Evolutionary conservation across 2,113 vertebrate species (phyloP).

Genomic region (Pagrus major): DNA sequence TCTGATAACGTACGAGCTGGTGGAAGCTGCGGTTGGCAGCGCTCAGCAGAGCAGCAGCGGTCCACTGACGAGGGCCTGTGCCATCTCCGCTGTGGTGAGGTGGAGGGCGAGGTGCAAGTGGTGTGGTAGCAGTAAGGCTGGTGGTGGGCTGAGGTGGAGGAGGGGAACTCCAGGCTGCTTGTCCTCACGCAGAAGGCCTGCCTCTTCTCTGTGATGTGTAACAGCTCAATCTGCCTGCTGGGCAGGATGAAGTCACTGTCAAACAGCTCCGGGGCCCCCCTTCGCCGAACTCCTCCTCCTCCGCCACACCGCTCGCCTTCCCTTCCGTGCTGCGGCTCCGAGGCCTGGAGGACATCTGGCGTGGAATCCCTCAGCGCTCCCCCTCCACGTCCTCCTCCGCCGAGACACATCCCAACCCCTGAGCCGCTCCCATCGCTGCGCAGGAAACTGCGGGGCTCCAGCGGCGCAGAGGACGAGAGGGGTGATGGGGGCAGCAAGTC

Average conservation of each 20-base stretch:
- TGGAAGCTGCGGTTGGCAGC: constrained; percentile 53
- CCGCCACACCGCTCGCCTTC: constrained; percentile 55
- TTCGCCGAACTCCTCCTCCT: constrained; percentile 24
- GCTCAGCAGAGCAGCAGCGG: constrained; percentile 79
- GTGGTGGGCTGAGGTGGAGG: constrained; percentile 70
- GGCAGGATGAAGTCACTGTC: constrained; percentile 94
- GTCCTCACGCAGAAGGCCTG: constrained; percentile 92
- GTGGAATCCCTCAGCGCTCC: constrained; percentile 82
- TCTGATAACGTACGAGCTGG: constrained; percentile 82
- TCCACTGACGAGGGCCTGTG: constrained; percentile 87
- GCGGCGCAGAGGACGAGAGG: constrained; percentile 69
- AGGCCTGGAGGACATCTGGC: constrained; percentile 89
- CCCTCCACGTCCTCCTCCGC: constrained; percentile 39
- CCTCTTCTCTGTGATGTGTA: constrained; percentile 92
- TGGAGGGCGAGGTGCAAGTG: constrained; percentile 72
- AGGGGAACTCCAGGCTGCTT: constrained; percentile 92
- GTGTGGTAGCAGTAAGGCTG: constrained; percentile 78
- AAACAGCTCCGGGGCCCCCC: constrained; percentile 81
- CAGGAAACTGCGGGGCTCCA: constrained; percentile 66
- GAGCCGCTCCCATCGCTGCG: constrained; percentile 75
- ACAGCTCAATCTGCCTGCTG: constrained; percentile 91
- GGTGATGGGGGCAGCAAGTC: constrained; percentile 87
- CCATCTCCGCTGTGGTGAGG: constrained; percentile 74
- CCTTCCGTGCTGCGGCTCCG: constrained; percentile 73
- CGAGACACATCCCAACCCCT: constrained; percentile 36